Percentiles rank a stretch among this genome's conserved stretches.
phyloP scores from a whole-genome alignment of 2,888 invertebrate species.

The Drepanosiphum platanoidis region DNA sequence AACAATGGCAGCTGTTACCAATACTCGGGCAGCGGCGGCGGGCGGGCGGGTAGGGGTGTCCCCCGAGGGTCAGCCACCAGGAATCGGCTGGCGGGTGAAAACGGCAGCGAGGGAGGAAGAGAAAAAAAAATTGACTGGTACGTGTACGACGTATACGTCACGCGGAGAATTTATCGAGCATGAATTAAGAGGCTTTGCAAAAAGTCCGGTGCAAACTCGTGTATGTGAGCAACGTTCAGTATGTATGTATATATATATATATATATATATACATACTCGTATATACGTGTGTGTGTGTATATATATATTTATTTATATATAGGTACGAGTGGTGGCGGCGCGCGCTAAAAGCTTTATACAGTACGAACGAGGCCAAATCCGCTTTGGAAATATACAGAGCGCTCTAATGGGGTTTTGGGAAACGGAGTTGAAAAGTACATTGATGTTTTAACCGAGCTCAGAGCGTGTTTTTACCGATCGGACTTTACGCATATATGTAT shows the following conservation, averaged over 20 bases:
- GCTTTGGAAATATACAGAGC: slow-evolving; percentile 49
- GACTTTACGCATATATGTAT: not conserved
- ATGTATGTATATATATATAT: not conserved
- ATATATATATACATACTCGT: not conserved
- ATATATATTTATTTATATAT: no score
- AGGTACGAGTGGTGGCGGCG: not conserved
- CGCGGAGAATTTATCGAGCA: slow-evolving; percentile 57
- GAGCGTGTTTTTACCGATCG: slow-evolving; percentile 22
- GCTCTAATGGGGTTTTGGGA: slow-evolving; percentile 59
- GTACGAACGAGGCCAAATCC: slow-evolving; percentile 52
- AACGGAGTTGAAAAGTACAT: slow-evolving; percentile 60
- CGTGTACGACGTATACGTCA: slow-evolving; percentile 1
- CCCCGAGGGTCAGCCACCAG: slow-evolving; percentile 57
- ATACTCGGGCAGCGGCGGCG: slow-evolving; percentile 24
- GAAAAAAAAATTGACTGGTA: slow-evolving; percentile 46
- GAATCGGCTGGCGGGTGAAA: slow-evolving; percentile 42
- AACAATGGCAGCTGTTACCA: slow-evolving; percentile 61
- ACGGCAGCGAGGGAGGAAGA: not conserved
- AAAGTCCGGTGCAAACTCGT: slow-evolving; percentile 58
- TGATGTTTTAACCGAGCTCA: slow-evolving; percentile 53
- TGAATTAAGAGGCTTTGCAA: slow-evolving; percentile 61
- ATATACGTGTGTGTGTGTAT: not conserved
- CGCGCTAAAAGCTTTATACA: slow-evolving; percentile 53
- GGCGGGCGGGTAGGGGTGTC: not conserved
- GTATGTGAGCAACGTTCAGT: no score